Evolutionary conservation across 2,113 vertebrate genomes (phyloP).

Genomic region (Eclectus roratus): DNA sequence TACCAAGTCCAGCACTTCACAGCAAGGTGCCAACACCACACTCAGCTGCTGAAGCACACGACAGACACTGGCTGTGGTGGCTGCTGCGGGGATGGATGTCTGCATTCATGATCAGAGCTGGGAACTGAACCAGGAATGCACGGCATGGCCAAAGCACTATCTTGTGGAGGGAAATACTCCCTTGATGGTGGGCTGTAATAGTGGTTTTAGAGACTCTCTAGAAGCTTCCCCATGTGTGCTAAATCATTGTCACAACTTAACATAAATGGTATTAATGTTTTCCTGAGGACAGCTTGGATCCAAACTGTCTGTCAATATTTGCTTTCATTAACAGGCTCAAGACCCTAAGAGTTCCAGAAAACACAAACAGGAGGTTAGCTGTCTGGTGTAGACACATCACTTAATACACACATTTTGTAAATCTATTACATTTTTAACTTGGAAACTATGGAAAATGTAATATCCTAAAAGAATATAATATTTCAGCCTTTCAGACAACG

Average conservation of each 20-base stretch:
- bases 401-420: neutral
- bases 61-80: neutral
- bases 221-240: neutral
- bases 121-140: neutral
- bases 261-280: neutral
- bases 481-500: neutral
- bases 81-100: neutral
- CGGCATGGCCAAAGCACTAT: neutral
- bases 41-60: neutral
- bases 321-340: neutral
- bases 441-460: neutral
- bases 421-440: neutral
- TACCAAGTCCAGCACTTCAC: neutral
- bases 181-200: neutral
- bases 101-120: neutral
- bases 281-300: neutral
- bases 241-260: neutral
- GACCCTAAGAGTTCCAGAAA: neutral
- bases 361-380: neutral
- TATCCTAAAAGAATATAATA: neutral
- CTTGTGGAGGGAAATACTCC: neutral
- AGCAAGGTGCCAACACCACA: neutral
- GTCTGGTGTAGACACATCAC: neutral
- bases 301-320: neutral
- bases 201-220: neutral